phyloP scores from a whole-genome alignment of 2,113 vertebrate species.

The Aphyosemion australe region DNA sequence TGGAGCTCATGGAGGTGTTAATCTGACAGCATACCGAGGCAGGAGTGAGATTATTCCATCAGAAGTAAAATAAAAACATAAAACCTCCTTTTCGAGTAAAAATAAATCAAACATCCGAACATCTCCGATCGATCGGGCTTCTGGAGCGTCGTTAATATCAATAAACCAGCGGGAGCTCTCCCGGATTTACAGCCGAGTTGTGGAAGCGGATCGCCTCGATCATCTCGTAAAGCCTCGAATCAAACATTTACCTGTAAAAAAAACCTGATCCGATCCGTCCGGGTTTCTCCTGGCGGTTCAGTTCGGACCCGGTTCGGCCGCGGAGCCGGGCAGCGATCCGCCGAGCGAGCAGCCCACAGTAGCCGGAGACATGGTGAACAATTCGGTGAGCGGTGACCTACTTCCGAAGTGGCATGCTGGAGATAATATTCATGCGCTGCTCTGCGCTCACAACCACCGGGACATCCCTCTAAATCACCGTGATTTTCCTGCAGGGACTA shows the following conservation, averaged over 20 bases:
- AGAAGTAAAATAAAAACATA: constrained; percentile 35
- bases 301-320: constrained; percentile 21
- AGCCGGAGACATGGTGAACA: constrained; percentile 70
- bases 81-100: constrained; percentile 16
- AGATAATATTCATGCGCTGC: constrained; percentile 77
- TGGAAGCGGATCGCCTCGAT: constrained; percentile 22
- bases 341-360: constrained; percentile 53
- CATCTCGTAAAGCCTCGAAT: constrained; percentile 46
- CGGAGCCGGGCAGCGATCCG: constrained; percentile 40
- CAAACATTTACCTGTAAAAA: too few species aligned
- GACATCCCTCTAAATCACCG: constrained; percentile 60
- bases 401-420: constrained; percentile 76
- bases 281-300: constrained; percentile 14
- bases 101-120: constrained; percentile 24
- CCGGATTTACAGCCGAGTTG: constrained; percentile 41
- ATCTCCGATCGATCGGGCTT: constrained; percentile 31
- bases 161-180: constrained; percentile 16
- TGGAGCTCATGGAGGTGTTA: constrained; percentile 50
- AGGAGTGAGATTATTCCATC: constrained; percentile 38
- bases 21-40: constrained; percentile 64
- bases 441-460: constrained; percentile 65
- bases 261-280: neutral
- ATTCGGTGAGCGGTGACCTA: constrained; percentile 77
- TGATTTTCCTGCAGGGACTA: constrained; percentile 38
- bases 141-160: constrained; percentile 16